Evolutionary conservation across 2,888 invertebrate species (phyloP).

Genomic region (Sphaerophoria rueppellii): DNA sequence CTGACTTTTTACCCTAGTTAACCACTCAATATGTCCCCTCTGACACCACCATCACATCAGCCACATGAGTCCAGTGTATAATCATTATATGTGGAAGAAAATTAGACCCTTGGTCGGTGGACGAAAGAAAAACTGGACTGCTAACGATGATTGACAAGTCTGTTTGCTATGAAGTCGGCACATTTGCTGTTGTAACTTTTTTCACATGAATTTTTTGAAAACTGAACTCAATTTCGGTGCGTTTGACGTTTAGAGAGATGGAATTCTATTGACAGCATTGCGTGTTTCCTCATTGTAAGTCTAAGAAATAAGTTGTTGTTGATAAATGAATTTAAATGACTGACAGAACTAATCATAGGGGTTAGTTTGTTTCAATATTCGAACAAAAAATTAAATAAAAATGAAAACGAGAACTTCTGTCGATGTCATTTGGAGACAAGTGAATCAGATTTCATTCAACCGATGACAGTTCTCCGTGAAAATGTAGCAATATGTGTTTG

Average conservation of each 20-base stretch:
- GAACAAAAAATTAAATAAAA: not conserved
- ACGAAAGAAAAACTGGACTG: not conserved
- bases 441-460: slow-evolving; percentile 44
- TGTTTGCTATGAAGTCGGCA: slow-evolving; percentile 44
- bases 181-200: not conserved
- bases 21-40: slow-evolving; percentile 20
- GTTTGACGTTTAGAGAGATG: slow-evolving; percentile 53
- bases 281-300: slow-evolving; percentile 52
- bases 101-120: slow-evolving; percentile 38
- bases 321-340: slow-evolving; percentile 29
- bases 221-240: slow-evolving; percentile 59
- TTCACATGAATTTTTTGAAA: slow-evolving; percentile 18
- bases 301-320: slow-evolving; percentile 29
- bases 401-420: not conserved
- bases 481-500: not conserved
- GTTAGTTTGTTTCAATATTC: slow-evolving; percentile 21
- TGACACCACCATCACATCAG: not conserved
- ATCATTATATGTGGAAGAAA: not conserved
- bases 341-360: slow-evolving; percentile 43
- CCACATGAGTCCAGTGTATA: not conserved
- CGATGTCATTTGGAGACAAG: slow-evolving; percentile 31
- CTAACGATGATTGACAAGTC: slow-evolving; percentile 73
- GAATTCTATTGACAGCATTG: slow-evolving; percentile 69
- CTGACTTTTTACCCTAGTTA: slow-evolving; percentile 35
- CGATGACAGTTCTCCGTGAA: not conserved